Conservation (phyloP, 2,113 vertebrate species). For the Ceyx margarethae region DNA sequence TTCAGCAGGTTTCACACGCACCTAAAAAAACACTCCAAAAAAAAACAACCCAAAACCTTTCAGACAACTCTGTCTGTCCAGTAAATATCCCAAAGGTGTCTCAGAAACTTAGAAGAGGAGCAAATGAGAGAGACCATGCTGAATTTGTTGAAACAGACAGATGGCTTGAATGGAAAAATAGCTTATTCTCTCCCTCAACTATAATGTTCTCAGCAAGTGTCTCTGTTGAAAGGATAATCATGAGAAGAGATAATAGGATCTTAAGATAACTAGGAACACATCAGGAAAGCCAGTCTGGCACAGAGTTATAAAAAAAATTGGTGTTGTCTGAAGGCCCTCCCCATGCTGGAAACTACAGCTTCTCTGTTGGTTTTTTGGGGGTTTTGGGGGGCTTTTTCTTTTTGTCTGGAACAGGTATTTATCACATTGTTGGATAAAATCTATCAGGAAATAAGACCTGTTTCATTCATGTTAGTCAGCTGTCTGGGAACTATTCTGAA, state of each 20-base stretch:
- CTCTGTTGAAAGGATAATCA: constrained; percentile 35
- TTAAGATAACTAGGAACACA: constrained; percentile 33
- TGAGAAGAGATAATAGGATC: constrained; percentile 47
- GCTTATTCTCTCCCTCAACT: constrained; percentile 28
- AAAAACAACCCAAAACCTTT: not conserved
- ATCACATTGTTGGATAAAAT: not conserved
- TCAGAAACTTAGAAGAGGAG: constrained; percentile 1
- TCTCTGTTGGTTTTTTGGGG: too few species aligned
- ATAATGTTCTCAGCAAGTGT: constrained; percentile 45
- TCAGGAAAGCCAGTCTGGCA: constrained; percentile 20
- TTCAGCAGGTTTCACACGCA: not conserved
- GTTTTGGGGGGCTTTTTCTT: not conserved
- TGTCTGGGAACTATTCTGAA: not conserved
- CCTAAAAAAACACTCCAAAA: accelerated
- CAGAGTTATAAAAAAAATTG: constrained; percentile 21
- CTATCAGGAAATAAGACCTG: constrained; percentile 8
- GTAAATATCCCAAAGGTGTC: not conserved
- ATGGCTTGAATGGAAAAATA: constrained; percentile 39
- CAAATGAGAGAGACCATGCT: constrained; percentile 9
- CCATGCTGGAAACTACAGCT: not conserved
- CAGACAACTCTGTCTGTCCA: not conserved
- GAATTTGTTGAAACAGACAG: constrained; percentile 43
- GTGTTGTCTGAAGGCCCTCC: not conserved
- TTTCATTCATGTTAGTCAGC: not conserved
- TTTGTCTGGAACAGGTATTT: not conserved